Evolutionary conservation across 2,888 invertebrate genomes (phyloP), one percentile per base, ranked within the genome.

Genomic region (Notocelia uddmanniana): DNA sequence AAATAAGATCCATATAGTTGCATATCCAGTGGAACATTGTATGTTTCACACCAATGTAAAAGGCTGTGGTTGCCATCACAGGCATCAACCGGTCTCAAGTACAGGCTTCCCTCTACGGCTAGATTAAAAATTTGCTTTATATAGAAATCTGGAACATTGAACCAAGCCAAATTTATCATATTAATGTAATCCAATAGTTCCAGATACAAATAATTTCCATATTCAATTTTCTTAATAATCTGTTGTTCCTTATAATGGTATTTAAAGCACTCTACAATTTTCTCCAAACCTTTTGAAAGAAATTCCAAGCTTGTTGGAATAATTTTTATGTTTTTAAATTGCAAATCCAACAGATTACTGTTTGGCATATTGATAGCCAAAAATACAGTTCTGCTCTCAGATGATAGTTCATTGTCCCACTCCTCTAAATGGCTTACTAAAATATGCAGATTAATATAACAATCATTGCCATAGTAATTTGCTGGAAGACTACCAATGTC

Each of bases 131-230:
- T 45, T 45, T 45, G 45, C 45, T 81, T 77, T 34, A 85, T 76
- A 73, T 78, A 82, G 59, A 76, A 78, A 34, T 76, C 60, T 68
- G 84, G 76, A 31, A 85, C 77, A 77, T 74, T 80, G 37, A 81
- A 76, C 85, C 85, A 85, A 9, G 85, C 83, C 70, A 79, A 77
- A 59, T 80, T 80, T 45, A 85, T 79, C 78, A 85, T 78, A 52
- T 83, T 76, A 19, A 84, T 71, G 67, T 81, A 78, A 73, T 85
- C 81, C 54, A 77, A 23, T 67, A 81, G 74, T 74, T 83, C 45
- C n/a, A 45, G 8, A 5, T 45, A 45, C 45, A 45, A 45, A 45
- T 45, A n/a, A 8, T 45, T 45, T n/a, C 45, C 45, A 45, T n/a
- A 8, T 45, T 45, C 45, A 45, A 45, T 45, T n/a, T n/a, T 45